A percentile compares a stretch with the other conserved stretches of the same genome.
Conservation (phyloP, 2,888 invertebrate genomes). For the Tipula helvola region DNA sequence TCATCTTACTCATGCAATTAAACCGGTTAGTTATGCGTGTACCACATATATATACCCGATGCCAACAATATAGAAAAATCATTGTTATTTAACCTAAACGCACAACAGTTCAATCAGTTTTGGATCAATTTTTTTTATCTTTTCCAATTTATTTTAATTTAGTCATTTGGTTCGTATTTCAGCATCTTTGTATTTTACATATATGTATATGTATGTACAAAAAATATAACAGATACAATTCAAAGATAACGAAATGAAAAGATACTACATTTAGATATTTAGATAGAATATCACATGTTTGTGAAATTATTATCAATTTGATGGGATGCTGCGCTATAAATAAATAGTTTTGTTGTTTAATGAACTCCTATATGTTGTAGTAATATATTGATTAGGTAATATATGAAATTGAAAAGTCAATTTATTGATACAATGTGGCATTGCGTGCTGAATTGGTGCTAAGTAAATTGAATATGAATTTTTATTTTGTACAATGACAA, state of each 20-base stretch:
- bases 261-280: too few species aligned
- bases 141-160: background rate
- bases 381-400: background rate
- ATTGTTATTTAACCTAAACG: background rate
- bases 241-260: background rate
- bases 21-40: background rate
- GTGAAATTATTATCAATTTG: background rate
- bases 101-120: background rate
- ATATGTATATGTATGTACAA: background rate
- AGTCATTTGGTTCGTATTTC: background rate
- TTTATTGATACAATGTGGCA: background rate
- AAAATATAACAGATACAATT: background rate
- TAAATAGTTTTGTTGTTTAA: background rate
- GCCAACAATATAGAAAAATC: background rate
- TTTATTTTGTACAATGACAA: background rate
- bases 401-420: background rate
- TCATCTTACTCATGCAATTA: background rate
- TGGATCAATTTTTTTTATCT: background rate
- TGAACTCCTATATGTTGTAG: background rate
- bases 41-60: background rate
- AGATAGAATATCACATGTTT: background rate
- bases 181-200: background rate
- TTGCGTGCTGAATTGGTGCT: background rate
- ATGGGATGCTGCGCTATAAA: background rate
- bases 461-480: background rate